Conservation (phyloP, 2,888 invertebrate species). For the Cenopis cana region DNA sequence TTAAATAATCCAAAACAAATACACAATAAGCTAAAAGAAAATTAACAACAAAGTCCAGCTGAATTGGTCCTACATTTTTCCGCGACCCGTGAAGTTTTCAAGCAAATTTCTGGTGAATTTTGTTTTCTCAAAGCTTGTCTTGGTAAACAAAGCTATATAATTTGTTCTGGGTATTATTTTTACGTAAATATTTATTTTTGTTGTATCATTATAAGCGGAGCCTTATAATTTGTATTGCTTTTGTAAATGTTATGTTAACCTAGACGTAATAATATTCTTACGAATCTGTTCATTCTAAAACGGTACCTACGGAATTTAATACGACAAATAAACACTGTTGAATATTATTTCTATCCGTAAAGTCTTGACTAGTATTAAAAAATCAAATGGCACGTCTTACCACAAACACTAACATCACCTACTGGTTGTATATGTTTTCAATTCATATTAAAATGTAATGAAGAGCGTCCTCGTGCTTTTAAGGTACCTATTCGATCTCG, state of each 20-base stretch:
- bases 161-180: constrained; percentile 9
- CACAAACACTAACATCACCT: no score
- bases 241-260: background rate
- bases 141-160: constrained; percentile 15
- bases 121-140: constrained; percentile 17
- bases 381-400: no score
- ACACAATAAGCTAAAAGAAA: background rate
- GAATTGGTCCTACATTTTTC: background rate
- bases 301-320: no score
- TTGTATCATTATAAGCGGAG: constrained; percentile 6
- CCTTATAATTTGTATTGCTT: constrained; percentile 1
- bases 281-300: background rate
- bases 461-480: no score
- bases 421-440: no score
- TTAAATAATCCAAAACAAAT: background rate
- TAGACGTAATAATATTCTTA: background rate
- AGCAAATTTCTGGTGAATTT: constrained; percentile 35
- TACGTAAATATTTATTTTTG: background rate
- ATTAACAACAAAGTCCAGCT: constrained; percentile 9
- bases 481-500: no score
- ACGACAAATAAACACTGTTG: no score
- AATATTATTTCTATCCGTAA: no score
- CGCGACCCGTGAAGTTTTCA: constrained; percentile 9
- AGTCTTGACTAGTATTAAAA: no score
- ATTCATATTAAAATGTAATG: no score